Conservation (phyloP, 2,797 vertebrate genomes). For the Merluccius polli region DNA sequence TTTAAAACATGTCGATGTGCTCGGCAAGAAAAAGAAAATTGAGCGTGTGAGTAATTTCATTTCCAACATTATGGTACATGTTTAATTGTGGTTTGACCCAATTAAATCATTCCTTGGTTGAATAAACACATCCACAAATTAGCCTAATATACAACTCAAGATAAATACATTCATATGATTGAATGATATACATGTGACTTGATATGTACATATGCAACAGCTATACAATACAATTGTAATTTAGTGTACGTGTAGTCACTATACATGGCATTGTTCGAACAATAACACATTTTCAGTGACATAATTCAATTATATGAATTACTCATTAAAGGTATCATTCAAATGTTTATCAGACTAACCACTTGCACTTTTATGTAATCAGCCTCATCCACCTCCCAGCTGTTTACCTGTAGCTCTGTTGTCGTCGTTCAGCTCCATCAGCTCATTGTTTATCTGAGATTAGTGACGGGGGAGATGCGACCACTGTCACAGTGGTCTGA, state of each 20-base stretch:
- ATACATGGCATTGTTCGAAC: background rate
- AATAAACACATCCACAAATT: background rate
- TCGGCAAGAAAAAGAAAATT: background rate
- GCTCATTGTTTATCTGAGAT: constrained; percentile 15
- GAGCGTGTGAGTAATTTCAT: background rate
- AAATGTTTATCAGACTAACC: background rate
- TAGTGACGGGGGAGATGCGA: background rate
- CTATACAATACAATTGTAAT: background rate
- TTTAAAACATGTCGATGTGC: background rate
- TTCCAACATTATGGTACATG: background rate
- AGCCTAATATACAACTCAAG: background rate
- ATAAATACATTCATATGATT: background rate
- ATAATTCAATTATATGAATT: background rate
- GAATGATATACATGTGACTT: background rate
- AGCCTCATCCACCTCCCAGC: background rate
- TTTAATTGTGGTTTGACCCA: background rate
- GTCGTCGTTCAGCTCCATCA: constrained; percentile 1
- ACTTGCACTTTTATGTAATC: background rate
- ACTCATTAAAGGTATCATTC: background rate
- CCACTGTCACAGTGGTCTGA: constrained; percentile 4
- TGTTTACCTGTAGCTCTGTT: background rate
- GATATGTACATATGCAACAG: background rate
- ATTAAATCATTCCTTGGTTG: background rate
- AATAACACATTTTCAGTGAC: background rate
- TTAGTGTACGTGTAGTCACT: background rate